A percentile compares a stretch with the other conserved stretches of the same genome.
Conservation (phyloP, 2,113 vertebrate species). For the Zosterops japonicus region DNA sequence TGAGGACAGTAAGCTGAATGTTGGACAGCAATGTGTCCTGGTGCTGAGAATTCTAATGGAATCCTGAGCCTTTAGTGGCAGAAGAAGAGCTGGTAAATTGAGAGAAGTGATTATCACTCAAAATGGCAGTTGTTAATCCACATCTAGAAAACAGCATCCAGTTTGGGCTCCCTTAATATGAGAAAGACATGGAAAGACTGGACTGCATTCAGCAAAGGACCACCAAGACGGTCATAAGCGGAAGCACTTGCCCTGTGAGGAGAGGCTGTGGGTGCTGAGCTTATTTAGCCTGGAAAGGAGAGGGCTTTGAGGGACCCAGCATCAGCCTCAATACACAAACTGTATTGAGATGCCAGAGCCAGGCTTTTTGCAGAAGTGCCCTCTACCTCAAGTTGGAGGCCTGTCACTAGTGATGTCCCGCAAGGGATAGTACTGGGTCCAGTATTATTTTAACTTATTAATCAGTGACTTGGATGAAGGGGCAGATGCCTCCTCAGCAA, state of each 20-base stretch:
- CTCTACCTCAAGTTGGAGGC: not conserved
- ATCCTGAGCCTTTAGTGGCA: not conserved
- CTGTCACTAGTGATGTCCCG: not conserved
- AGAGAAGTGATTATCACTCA: not conserved
- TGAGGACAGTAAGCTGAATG: not conserved
- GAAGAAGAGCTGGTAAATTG: not conserved
- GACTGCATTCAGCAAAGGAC: not conserved
- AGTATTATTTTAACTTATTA: not conserved
- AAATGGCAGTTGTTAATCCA: not conserved
- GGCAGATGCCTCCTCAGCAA: not conserved
- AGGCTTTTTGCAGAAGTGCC: not conserved
- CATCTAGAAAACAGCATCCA: not conserved
- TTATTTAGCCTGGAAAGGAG: not conserved
- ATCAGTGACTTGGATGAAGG: not conserved
- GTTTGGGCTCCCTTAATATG: not conserved
- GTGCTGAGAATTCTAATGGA: not conserved
- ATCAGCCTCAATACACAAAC: not conserved
- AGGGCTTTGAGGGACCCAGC: not conserved
- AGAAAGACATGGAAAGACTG: not conserved
- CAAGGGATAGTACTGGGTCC: not conserved
- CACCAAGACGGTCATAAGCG: not conserved
- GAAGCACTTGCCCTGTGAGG: not conserved
- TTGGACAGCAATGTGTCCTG: not conserved
- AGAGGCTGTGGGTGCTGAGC: not conserved
- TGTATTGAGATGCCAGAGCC: not conserved